A percentile compares a stretch with the other conserved stretches of the same genome.
Conservation (phyloP, 2,888 invertebrate species). For the Rotaria socialis region DNA sequence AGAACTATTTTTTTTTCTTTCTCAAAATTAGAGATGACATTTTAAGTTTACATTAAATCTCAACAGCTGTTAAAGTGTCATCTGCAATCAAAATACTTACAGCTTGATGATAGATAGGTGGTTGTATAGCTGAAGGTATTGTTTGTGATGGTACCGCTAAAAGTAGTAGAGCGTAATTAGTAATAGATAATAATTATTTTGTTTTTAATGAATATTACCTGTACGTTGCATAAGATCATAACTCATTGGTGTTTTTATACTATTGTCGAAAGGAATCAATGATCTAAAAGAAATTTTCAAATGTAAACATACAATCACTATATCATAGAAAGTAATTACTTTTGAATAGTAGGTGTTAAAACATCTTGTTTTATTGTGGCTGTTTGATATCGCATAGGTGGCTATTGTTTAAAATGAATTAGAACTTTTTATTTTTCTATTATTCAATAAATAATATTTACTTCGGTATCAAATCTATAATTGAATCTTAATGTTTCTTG, state of each 20-base stretch:
- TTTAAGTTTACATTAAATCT: too few relatives aligned
- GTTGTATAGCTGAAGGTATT: constrained; percentile 6
- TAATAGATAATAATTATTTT: background rate
- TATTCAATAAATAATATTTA: background rate
- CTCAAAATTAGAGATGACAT: too few relatives aligned
- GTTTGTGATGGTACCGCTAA: background rate
- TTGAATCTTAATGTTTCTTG: constrained; percentile 9
- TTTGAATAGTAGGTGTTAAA: background rate
- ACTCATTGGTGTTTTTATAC: background rate
- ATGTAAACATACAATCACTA: background rate
- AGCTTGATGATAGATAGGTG: constrained; percentile 27
- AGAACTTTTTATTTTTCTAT: background rate
- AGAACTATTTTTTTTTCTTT: background rate
- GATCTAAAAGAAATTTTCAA: background rate
- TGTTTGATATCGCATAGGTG: background rate
- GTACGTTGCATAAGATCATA: background rate
- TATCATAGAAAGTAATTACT: background rate
- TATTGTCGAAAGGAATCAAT: background rate
- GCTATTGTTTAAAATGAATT: background rate
- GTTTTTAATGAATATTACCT: background rate
- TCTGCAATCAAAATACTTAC: background rate
- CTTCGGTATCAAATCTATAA: constrained; percentile 3
- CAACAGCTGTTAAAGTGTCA: too few relatives aligned
- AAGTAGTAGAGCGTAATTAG: background rate
- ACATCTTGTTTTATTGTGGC: background rate